A percentile compares a stretch with the other conserved stretches of the same genome.
Evolutionary conservation across 1,140 invertebrate species (phyloP).

Genomic region (Zaprionus lachaisei): DNA sequence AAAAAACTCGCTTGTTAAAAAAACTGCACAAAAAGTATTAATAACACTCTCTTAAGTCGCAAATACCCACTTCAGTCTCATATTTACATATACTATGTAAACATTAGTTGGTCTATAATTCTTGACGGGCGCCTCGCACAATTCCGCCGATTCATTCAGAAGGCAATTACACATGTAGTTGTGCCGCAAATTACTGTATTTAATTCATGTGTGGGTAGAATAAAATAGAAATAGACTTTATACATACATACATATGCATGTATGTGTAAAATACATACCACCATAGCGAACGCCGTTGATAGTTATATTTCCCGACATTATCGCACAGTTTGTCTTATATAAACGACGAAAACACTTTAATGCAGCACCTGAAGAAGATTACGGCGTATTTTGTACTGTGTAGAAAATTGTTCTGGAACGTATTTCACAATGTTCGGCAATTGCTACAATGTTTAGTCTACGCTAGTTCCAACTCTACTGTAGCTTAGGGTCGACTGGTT

Average conservation of each 20-base stretch:
- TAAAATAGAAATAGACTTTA: neutral
- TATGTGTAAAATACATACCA: slow-evolving; percentile 42
- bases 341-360: slow-evolving; percentile 47
- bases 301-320: slow-evolving; percentile 59
- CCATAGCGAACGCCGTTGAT: slow-evolving; percentile 67
- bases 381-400: neutral
- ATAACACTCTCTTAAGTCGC: neutral
- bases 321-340: slow-evolving; percentile 50
- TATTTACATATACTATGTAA: neutral
- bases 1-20: neutral
- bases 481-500: neutral
- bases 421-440: slow-evolving; percentile 38
- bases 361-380: neutral
- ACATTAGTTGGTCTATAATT: neutral
- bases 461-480: slow-evolving; percentile 40
- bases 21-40: neutral
- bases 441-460: slow-evolving; percentile 11
- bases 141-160: neutral
- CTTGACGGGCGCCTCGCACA: neutral
- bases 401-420: slow-evolving; percentile 32
- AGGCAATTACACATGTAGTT: neutral
- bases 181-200: neutral
- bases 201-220: neutral
- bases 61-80: neutral
- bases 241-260: neutral